A percentile compares a stretch with the other conserved stretches of the same genome.
Conservation (phyloP, 2,888 invertebrate species). For the Nebria salina region DNA sequence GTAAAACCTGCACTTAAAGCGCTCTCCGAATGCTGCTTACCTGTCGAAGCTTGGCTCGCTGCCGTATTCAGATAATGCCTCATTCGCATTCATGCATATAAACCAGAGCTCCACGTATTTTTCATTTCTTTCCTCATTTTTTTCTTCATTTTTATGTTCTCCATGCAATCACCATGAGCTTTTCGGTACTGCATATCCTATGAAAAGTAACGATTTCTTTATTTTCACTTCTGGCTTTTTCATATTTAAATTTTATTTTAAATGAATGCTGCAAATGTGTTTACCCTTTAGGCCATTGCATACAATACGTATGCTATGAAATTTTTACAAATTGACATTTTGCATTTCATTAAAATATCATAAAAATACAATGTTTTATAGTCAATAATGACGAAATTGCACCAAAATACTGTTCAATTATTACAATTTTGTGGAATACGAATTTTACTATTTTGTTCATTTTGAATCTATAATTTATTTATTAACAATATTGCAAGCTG, state of each 20-base stretch:
- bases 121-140: background rate
- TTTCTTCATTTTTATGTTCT: slow-evolving; percentile 11
- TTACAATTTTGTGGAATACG: no score
- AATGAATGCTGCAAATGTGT: slow-evolving; percentile 3
- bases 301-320: background rate
- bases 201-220: slow-evolving; percentile 36
- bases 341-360: background rate
- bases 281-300: background rate
- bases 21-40: slow-evolving; percentile 37
- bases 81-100: slow-evolving; percentile 43
- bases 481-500: no score
- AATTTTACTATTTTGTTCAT: no score
- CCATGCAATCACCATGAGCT: background rate
- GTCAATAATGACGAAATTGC: no score
- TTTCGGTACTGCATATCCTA: slow-evolving; percentile 5
- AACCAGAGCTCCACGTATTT: background rate
- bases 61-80: slow-evolving; percentile 34
- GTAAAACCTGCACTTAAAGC: slow-evolving; percentile 56
- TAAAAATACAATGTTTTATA: background rate
- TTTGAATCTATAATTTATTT: no score
- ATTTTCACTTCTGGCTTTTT: slow-evolving; percentile 12
- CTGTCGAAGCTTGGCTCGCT: slow-evolving; percentile 15
- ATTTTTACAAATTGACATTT: background rate
- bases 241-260: slow-evolving; percentile 13
- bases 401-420: no score